phyloP scores from a whole-genome alignment of 2,113 vertebrate species.

The Cyprinodon variegatus region DNA sequence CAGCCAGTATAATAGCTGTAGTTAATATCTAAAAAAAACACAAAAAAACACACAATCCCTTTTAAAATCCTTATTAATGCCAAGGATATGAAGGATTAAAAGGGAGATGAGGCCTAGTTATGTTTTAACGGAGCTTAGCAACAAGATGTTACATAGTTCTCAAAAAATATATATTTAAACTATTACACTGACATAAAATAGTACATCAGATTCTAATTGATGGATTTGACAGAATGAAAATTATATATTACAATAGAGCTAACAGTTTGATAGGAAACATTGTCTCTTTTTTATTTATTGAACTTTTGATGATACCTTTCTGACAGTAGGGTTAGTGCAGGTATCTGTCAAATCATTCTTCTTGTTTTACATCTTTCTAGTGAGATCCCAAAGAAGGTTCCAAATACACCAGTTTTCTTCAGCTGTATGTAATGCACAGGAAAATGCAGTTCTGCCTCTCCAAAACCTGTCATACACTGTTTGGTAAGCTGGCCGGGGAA shows the following conservation, averaged over 20 bases:
- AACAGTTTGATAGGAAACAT: neutral
- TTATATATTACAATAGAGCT: neutral
- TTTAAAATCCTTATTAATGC: conserved; percentile 4
- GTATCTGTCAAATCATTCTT: neutral
- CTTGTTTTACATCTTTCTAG: neutral
- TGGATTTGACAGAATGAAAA: neutral
- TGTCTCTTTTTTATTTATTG: neutral
- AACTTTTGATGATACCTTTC: neutral
- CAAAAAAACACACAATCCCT: neutral
- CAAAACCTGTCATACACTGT: neutral
- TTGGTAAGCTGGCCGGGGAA: neutral
- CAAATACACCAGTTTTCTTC: neutral
- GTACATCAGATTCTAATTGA: neutral
- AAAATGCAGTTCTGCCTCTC: neutral
- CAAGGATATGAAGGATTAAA: neutral
- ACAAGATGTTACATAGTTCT: neutral
- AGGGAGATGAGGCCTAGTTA: neutral
- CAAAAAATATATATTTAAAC: neutral
- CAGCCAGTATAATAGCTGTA: conserved; percentile 14
- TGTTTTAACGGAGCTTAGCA: conserved; percentile 5
- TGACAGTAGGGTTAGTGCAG: neutral
- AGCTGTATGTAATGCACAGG: neutral
- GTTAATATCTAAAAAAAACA: conserved; percentile 1
- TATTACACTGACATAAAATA: neutral
- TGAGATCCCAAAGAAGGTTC: neutral